Base-by-base conservation (phyloP, 2,113 vertebrate genomes). In the Hippopotamus amphibius region DNA sequence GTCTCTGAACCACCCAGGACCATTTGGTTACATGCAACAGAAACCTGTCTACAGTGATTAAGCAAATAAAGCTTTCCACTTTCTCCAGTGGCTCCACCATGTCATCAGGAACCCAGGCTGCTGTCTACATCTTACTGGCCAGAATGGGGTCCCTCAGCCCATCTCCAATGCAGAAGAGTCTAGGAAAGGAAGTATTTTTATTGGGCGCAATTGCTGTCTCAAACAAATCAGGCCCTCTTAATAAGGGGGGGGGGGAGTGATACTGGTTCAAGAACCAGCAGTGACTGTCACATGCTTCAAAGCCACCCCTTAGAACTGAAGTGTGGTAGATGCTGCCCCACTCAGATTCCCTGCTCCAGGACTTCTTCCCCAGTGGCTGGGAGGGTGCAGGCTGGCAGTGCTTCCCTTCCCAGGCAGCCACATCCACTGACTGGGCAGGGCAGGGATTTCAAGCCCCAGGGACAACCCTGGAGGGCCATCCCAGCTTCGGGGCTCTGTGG, bases 61-160 rank as follows among this genome's bases (percentile, higher is more conserved):
- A 81, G 71, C 30, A 81, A 82, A 80, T 84, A 43, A 74, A 88
- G 30, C 8, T 10, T 61, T 90, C 7, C 61, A 26, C 61, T 91
- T 81, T 66, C 61, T 82, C 50, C 43, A 41, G 21, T 14, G 57
- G 26, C 12, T 68, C 21, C 28, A 33, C n/a, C 5, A 4, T 50
- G 43, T 77, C 82, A 11, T 57, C n/a, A 85, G 93, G 41, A 96
- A 63, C 46, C 63, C 71, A 81, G 82, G 37, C 48, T 91, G 59
- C 57, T 43, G 0, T 26, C 85, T 71, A 69, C 43, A 53, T 57
- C 43, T 71, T 26, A 28, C 68, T 53, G 79, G 43, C 37, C 33
- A 59, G 43, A 50, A 63, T 3, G 26, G 59, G 13, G 37, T 9
- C 41, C 26, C 37, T n/a, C 72, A 48, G 13, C 19, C 71, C 28